Evolutionary conservation across 2,888 invertebrate genomes (phyloP).

Genomic region (Pasiphila rectangulata): DNA sequence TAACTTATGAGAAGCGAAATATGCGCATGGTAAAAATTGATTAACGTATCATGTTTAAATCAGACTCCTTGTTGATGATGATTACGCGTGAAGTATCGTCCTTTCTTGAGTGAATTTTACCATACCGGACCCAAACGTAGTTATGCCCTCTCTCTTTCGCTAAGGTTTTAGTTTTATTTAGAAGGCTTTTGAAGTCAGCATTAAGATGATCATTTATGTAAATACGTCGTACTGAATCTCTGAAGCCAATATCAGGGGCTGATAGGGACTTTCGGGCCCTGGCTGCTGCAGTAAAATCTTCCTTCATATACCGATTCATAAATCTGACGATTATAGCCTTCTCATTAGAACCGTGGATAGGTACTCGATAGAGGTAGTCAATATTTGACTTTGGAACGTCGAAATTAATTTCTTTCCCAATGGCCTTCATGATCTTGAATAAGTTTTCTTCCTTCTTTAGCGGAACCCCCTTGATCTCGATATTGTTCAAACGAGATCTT

Average conservation of each 20-base stretch:
- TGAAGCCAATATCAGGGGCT: slow-evolving; percentile 4
- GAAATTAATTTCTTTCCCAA: not conserved
- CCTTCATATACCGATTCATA: slow-evolving; percentile 7
- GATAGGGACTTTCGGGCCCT: not conserved
- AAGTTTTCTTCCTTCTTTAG: slow-evolving; percentile 32
- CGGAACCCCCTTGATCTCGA: no score
- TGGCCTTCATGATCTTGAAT: slow-evolving; percentile 6
- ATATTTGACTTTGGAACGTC: not conserved
- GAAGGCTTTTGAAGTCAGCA: no score
- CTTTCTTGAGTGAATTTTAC: not conserved
- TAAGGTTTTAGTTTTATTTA: no score
- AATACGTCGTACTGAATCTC: not conserved
- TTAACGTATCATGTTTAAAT: no score
- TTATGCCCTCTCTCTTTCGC: no score
- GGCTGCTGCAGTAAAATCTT: slow-evolving; percentile 6
- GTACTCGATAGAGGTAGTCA: slow-evolving; percentile 2
- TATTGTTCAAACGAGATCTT: no score
- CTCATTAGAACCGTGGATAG: slow-evolving; percentile 1
- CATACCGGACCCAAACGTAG: not conserved
- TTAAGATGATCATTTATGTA: no score
- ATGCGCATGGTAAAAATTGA: no score
- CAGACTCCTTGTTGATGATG: not conserved
- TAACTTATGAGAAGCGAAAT: no score
- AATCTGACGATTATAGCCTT: slow-evolving; percentile 10
- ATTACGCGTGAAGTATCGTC: not conserved